Conservation (phyloP, 2,888 invertebrate genomes). For the Philonicus albiceps region DNA sequence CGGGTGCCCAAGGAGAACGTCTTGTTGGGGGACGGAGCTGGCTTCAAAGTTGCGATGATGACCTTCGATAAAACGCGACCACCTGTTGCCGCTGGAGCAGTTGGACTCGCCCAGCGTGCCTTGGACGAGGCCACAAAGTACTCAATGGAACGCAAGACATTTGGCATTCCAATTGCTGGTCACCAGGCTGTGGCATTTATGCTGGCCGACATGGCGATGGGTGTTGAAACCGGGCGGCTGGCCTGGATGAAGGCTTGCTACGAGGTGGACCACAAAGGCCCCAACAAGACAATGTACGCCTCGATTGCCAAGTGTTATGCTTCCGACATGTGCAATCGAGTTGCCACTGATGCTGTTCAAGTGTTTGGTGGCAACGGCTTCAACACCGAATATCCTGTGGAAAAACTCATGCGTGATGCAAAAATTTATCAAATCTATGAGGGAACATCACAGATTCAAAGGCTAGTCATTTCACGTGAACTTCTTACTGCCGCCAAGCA, state of each 20-base stretch:
- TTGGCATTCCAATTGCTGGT: slow-evolving; percentile 77
- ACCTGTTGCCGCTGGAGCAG: slow-evolving; percentile 81
- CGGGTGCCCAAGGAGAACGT: slow-evolving; percentile 76
- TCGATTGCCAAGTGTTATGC: slow-evolving; percentile 90
- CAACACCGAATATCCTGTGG: slow-evolving; percentile 93
- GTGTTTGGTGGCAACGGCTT: slow-evolving; percentile 92
- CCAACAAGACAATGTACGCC: slow-evolving; percentile 77
- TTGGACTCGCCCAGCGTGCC: slow-evolving; percentile 84
- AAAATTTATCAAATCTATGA: slow-evolving; percentile 97
- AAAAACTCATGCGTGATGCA: slow-evolving; percentile 95
- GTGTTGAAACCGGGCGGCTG: slow-evolving; percentile 80
- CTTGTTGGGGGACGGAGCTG: slow-evolving; percentile 71
- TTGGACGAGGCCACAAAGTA: slow-evolving; percentile 90
- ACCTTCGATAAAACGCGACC: slow-evolving; percentile 77
- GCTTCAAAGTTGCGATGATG: slow-evolving; percentile 79
- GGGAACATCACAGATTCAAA: slow-evolving; percentile 92
- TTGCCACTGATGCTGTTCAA: slow-evolving; percentile 89
- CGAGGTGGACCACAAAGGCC: slow-evolving; percentile 76
- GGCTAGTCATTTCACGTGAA: slow-evolving; percentile 83
- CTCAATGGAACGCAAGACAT: slow-evolving; percentile 85
- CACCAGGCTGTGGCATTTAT: slow-evolving; percentile 90
- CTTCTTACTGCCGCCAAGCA: slow-evolving; percentile 66
- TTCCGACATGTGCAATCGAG: slow-evolving; percentile 87
- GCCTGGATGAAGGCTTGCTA: slow-evolving; percentile 84
- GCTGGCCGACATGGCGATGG: slow-evolving; percentile 90